Conservation (phyloP, 92 coral and sea anemone species). For the Virgularia gustaviana region DNA sequence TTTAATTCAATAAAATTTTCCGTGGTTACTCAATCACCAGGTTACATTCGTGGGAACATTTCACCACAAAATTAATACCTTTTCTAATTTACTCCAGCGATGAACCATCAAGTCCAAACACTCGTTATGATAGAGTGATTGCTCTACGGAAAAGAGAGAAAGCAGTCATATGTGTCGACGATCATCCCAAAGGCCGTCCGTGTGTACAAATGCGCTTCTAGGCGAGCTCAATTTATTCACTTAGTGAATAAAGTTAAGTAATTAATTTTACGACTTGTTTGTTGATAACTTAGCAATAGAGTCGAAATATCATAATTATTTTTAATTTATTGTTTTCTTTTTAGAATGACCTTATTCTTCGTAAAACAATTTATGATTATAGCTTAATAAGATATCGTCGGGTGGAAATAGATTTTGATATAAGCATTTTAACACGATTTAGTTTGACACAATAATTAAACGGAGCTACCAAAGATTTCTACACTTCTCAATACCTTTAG, state of each 20-base stretch:
- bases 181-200: neutral
- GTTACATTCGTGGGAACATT: too few relatives aligned
- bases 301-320: too few relatives aligned
- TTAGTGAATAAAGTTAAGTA: neutral
- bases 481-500: constrained; percentile 49
- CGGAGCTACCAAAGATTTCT: neutral
- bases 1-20: too few relatives aligned
- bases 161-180: neutral
- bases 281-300: neutral
- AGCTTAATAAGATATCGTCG: neutral
- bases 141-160: constrained; percentile 43
- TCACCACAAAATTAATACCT: constrained; percentile 68
- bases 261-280: neutral
- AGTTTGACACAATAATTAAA: neutral
- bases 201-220: neutral
- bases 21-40: neutral
- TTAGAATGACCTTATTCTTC: too few relatives aligned
- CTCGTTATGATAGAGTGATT: constrained; percentile 87
- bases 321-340: too few relatives aligned
- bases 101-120: constrained; percentile 88
- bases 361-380: neutral
- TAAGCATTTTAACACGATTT: neutral
- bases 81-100: constrained; percentile 88
- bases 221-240: neutral
- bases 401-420: neutral